Evolutionary conservation across 37 sponge, comb jelly and placozoan species (phyloP).

Genomic region (Theonella swinhoei): DNA sequence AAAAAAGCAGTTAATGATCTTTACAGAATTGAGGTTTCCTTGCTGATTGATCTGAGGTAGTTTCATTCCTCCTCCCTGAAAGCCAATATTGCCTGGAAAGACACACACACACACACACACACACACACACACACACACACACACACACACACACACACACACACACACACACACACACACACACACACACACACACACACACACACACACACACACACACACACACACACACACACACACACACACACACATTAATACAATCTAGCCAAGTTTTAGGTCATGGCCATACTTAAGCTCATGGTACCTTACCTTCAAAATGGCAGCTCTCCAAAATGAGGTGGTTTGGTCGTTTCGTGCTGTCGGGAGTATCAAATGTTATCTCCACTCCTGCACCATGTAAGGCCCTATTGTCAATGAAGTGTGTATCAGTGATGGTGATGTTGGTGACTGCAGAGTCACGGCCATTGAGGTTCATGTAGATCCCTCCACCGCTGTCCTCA

Average conservation of each 20-base stretch:
- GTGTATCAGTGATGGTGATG: no score
- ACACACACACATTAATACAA: no score
- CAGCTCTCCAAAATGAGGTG: background rate
- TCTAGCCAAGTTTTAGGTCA: no score
- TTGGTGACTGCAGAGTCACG: no score
- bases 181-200: no score
- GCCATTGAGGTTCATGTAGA: no score
- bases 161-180: constrained; percentile 48
- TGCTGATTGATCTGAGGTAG: background rate
- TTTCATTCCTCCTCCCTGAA: constrained; percentile 28
- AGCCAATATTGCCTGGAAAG: constrained; percentile 26
- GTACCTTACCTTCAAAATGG: no score
- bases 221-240: no score
- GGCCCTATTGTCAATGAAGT: no score
- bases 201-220: no score
- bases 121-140: constrained; percentile 52
- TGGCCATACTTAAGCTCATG: no score
- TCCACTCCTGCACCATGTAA: no score
- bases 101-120: constrained; percentile 38
- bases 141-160: constrained; percentile 41
- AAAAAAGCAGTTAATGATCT: background rate
- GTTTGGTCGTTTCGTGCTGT: background rate
- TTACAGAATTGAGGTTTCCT: background rate
- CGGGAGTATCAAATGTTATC: background rate
- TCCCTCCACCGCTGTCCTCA: constrained; percentile 23